Base-by-base conservation (phyloP, 1,140 invertebrate species). In the Piezodorus guildinii region DNA sequence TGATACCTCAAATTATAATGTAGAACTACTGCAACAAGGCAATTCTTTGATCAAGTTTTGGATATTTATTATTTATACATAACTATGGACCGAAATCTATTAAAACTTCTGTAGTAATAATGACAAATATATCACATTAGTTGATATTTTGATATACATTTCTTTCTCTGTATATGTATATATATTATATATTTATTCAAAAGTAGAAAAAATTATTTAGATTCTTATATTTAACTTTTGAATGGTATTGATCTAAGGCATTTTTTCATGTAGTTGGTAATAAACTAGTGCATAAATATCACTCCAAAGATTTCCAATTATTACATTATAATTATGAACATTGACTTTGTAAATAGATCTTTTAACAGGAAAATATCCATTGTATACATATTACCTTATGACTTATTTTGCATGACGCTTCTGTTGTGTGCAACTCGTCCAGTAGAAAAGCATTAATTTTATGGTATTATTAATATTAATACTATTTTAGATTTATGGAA, bases 381-480 rank as follows among this genome's bases (percentile, higher is more conserved):
- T 21, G 45, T 62, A 46, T 44, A 62, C 23, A 62, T 62, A 62
- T 44, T 62, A 25, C 39, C 23, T 62, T 62, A 61, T 23, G 23
- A 58, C 15, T 25, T 25, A 64, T 15, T 60, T 65, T 45, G 63
- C 63, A 60, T 65, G 58, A n/a, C n/a, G 63, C 63, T 65, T 65
- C 15, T 60, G 59, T 65, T 65, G 58, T 65, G 63, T 65, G 63
- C 63, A 65, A 60, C 62, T 49, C 59, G 60, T 65, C 60, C 60
- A 65, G 46, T 54, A 52, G 27, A 34, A 49, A 65, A 65, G 23
- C 63, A 60, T 64, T 21, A 43, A 64, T 59, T 59, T 25, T 44
- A 44, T 62, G n/a, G 21, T 34, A 56, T 62, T 10, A 62, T 9
- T 17, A 65, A 19, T 60, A 52, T 61, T 39, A 61, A 61, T 60